Evolutionary conservation across 1,140 invertebrate species (phyloP).

Genomic region (Caenorhabditis latens): DNA sequence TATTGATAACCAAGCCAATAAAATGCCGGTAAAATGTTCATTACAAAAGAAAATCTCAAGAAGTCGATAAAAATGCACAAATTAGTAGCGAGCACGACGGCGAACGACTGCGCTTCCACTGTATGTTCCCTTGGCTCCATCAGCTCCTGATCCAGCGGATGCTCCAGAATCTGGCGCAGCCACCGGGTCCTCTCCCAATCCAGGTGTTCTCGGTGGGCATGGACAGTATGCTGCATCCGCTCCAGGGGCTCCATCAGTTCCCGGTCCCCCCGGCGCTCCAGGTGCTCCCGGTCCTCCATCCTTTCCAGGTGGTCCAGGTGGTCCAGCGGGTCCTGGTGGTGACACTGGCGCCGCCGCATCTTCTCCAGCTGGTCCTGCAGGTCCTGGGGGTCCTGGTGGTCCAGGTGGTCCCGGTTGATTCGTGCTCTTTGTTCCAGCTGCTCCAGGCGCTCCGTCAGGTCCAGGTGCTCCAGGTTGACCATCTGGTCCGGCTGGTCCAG

Average conservation of each 20-base stretch:
- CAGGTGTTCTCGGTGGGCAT: conserved; percentile 52
- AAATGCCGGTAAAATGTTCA: too few species aligned
- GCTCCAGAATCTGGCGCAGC: background rate
- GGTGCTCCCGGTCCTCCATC: conserved; percentile 43
- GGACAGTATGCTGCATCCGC: conserved; percentile 57
- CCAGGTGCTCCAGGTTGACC: conserved; percentile 47
- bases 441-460: conserved; percentile 19
- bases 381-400: conserved; percentile 52
- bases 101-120: conserved; percentile 38
- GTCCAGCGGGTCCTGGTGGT: conserved; percentile 41
- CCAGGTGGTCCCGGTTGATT: conserved; percentile 54
- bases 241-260: conserved; percentile 55
- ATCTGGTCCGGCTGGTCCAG: conserved; percentile 45
- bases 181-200: background rate
- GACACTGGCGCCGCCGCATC: conserved; percentile 29
- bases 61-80: too few species aligned
- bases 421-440: conserved; percentile 37
- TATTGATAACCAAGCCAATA: too few species aligned
- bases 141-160: background rate
- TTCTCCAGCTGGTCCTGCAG: conserved; percentile 46
- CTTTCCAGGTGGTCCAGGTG: conserved; percentile 39
- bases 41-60: too few species aligned
- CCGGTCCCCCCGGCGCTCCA: conserved; percentile 42
- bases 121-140: background rate
- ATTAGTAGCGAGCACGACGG: conserved; percentile 39